Evolutionary conservation across 1,140 invertebrate species (phyloP).

Genomic region (Arion vulgaris): DNA sequence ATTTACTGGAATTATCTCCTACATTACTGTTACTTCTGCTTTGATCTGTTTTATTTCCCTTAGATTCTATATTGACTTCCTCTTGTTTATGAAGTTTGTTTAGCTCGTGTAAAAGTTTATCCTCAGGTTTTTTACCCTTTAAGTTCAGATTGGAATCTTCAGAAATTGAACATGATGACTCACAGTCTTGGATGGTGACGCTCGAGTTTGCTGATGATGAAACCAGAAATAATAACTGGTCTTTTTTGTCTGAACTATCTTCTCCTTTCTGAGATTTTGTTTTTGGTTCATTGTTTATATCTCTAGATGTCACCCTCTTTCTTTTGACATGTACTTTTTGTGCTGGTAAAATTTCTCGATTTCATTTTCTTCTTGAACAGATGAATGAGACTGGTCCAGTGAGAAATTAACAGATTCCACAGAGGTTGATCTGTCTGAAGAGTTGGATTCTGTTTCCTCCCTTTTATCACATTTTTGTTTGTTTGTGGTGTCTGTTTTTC

Average conservation of each 20-base stretch:
- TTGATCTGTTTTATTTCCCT: not conserved
- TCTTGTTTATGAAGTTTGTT: not conserved
- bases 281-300: conserved; percentile 4
- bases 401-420: conserved; percentile 19
- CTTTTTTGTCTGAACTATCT: not conserved
- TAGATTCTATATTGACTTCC: not conserved
- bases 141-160: conserved; percentile 16
- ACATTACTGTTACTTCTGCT: not conserved
- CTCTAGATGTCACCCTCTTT: conserved; percentile 41
- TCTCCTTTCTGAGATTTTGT: conserved; percentile 13
- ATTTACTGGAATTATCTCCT: conserved; percentile 32
- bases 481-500: not conserved
- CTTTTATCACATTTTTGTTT: not conserved
- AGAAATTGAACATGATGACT: not conserved
- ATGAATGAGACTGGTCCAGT: conserved; percentile 25
- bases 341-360: conserved; percentile 57
- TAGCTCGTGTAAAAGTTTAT: not conserved
- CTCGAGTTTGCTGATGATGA: conserved; percentile 6
- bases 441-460: conserved; percentile 33
- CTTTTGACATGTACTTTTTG: conserved; percentile 62
- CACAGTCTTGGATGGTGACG: conserved; percentile 17
- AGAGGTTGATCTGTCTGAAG: conserved; percentile 34
- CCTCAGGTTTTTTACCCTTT: not conserved
- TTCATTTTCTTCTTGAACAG: conserved; percentile 32
- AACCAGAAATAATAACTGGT: not conserved